phyloP scores from a whole-genome alignment of 2,797 vertebrate genomes.

The Netta rufina region DNA sequence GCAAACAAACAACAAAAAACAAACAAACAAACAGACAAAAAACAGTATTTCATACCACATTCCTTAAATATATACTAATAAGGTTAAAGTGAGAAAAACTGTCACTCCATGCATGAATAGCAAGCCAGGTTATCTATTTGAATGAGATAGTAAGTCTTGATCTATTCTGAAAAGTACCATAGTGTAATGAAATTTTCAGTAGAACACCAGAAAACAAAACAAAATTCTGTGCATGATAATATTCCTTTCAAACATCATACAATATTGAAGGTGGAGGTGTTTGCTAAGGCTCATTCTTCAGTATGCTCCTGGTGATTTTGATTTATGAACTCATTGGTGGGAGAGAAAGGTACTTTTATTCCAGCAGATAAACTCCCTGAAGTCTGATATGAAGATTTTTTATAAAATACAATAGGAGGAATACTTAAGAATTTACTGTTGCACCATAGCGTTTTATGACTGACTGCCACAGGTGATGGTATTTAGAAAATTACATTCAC shows the following conservation, averaged over 20 bases:
- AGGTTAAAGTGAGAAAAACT: not conserved
- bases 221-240: not conserved
- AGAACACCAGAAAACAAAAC: not conserved
- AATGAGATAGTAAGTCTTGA: not conserved
- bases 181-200: not conserved
- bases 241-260: not conserved
- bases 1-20: not conserved
- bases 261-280: not conserved
- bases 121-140: not conserved
- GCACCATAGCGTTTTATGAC: not conserved
- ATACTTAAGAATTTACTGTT: not conserved
- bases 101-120: not conserved
- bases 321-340: not conserved
- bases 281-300: not conserved
- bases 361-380: not conserved
- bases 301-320: not conserved
- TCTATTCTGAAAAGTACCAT: not conserved
- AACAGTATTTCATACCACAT: fast-evolving
- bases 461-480: not conserved
- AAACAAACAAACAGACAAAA: not conserved
- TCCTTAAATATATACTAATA: not conserved
- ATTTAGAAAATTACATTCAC: not conserved
- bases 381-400: not conserved
- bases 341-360: not conserved
- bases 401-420: not conserved